These are phyloP conservation scores for Bombyx huttoni DNA, from an alignment of 2,888 invertebrate genomes.

Conservation along the genomic window DNA sequence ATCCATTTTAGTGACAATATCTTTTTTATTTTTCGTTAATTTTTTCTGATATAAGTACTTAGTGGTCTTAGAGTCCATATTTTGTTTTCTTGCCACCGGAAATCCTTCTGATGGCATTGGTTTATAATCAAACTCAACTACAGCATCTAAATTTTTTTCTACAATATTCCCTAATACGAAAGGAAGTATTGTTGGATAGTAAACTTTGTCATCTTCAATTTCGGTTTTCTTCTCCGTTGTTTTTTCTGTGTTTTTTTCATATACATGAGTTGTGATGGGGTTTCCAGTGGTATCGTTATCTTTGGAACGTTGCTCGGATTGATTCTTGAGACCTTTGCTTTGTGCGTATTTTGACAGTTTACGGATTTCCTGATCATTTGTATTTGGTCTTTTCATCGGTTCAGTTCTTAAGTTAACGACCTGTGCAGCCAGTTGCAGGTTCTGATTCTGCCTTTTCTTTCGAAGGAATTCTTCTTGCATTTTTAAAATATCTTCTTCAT, in stretches of 20 bases:
- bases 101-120: conserved; percentile 57
- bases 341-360: conserved; percentile 59
- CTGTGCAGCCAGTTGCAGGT: conserved; percentile 75
- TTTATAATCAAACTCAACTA: conserved; percentile 20
- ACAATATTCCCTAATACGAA: conserved; percentile 68
- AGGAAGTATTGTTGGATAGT: conserved; percentile 56
- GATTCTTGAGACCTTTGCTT: conserved; percentile 39
- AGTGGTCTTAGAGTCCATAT: conserved; percentile 22
- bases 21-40: conserved; percentile 30
- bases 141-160: conserved; percentile 52
- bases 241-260: conserved; percentile 38
- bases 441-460: conserved; percentile 65
- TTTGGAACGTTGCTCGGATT: conserved; percentile 50
- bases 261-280: conserved; percentile 34
- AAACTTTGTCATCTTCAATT: conserved; percentile 49
- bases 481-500: conserved; percentile 80
- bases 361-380: conserved; percentile 15
- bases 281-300: conserved; percentile 18
- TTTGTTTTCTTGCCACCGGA: conserved; percentile 57
- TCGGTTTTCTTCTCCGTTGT: conserved; percentile 9
- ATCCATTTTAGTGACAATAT: conserved; percentile 28
- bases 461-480: conserved; percentile 81
- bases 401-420: conserved; percentile 58
- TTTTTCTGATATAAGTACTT: conserved; percentile 59
- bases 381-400: conserved; percentile 25